phyloP scores from a whole-genome alignment of 2,797 vertebrate genomes.

The Tadarida brasiliensis region DNA sequence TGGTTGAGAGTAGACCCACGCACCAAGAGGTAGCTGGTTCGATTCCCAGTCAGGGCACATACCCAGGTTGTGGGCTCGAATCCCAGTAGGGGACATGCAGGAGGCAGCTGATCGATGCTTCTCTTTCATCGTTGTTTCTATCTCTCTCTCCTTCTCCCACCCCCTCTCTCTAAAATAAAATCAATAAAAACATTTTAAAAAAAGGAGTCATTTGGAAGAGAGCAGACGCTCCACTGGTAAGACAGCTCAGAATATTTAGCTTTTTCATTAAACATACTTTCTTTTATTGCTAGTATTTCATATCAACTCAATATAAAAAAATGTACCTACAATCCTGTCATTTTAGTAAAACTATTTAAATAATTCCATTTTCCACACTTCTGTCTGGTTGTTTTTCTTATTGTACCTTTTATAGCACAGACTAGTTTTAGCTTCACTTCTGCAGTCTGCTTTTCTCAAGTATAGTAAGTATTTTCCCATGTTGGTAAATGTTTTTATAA shows the following conservation, averaged over 20 bases:
- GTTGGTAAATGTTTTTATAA: background rate
- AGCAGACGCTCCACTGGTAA: background rate
- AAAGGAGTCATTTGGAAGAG: conserved; percentile 19
- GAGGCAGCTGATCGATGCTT: too few relatives aligned
- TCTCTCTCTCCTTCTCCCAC: too few relatives aligned
- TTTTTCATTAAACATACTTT: conserved; percentile 33
- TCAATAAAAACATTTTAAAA: too few relatives aligned
- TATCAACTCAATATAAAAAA: background rate
- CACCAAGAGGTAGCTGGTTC: too few relatives aligned
- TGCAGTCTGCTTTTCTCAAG: conserved; percentile 25
- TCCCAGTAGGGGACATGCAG: too few relatives aligned
- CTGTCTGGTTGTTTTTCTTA: background rate
- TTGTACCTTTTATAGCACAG: background rate
- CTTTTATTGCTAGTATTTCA: conserved; percentile 32
- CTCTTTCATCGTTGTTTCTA: too few relatives aligned
- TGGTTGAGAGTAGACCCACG: too few relatives aligned
- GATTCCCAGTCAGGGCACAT: too few relatives aligned
- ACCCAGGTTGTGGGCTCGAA: too few relatives aligned
- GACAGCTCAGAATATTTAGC: conserved; percentile 16
- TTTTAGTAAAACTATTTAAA: conserved; percentile 52
- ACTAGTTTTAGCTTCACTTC: conserved; percentile 17
- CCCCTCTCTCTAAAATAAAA: too few relatives aligned
- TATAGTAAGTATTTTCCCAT: background rate
- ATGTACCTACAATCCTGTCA: background rate
- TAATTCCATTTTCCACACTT: conserved; percentile 2